These are phyloP conservation scores for Paramormyrops kingsleyae DNA, from an alignment of 2,113 vertebrate genomes.

Conservation along the genomic window DNA sequence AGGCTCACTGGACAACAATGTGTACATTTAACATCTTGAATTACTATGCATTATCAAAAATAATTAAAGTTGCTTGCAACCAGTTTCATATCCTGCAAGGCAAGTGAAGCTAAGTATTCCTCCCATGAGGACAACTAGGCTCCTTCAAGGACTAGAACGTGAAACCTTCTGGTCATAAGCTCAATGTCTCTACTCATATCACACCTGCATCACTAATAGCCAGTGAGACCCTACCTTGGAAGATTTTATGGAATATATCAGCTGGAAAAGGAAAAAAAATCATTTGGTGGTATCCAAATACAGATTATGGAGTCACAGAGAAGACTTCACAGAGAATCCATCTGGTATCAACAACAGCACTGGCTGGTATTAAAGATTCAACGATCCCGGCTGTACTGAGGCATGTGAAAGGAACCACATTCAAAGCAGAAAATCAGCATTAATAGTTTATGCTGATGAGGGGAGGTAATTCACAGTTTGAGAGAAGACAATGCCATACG, in stretches of 20 bases:
- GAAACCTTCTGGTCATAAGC: background rate
- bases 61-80: background rate
- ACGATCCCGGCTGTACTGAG: background rate
- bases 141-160: background rate
- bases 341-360: background rate
- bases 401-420: background rate
- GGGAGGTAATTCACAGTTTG: conserved; percentile 1
- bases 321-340: background rate
- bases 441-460: conserved; percentile 3
- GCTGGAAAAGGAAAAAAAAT: background rate
- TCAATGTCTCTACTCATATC: background rate
- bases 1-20: background rate
- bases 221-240: background rate
- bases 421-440: conserved; percentile 6
- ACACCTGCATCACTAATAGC: background rate
- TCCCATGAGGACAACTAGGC: background rate
- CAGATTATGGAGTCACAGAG: background rate
- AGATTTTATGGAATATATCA: background rate
- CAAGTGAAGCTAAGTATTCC: background rate
- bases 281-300: background rate
- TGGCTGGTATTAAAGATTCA: background rate
- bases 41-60: background rate
- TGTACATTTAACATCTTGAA: background rate
- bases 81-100: background rate
- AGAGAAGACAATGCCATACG: background rate